phyloP scores from a whole-genome alignment of 1,140 invertebrate species.

The Lucilia cuprina region DNA sequence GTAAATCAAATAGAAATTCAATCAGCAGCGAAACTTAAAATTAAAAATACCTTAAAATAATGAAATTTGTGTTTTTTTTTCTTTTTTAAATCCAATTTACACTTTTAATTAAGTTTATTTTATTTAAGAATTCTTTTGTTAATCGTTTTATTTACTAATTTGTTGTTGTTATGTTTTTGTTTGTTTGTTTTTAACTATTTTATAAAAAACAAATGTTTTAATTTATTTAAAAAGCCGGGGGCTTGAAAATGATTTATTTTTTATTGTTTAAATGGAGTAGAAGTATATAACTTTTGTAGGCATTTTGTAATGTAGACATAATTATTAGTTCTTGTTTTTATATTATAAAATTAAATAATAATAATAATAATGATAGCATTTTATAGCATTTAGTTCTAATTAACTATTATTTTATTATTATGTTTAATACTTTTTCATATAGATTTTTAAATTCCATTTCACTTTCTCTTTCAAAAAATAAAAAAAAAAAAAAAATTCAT shows the following conservation, averaged over 20 bases:
- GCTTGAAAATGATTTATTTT: neutral
- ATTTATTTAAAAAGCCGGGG: too few relatives aligned
- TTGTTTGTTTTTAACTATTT: neutral
- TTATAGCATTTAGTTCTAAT: neutral
- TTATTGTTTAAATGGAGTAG: neutral
- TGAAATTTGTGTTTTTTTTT: neutral
- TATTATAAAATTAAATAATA: neutral
- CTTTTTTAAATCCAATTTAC: neutral
- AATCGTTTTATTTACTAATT: neutral
- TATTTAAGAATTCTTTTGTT: too few relatives aligned
- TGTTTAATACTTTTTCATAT: neutral
- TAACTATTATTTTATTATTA: neutral
- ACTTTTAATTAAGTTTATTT: neutral
- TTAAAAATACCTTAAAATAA: neutral
- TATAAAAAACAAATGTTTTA: too few relatives aligned
- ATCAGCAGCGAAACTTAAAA: neutral
- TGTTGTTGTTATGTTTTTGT: neutral
- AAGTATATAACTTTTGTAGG: neutral
- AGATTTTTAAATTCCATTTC: neutral
- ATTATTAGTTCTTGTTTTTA: neutral
- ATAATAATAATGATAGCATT: neutral
- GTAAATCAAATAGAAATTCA: slow-evolving; percentile 32
- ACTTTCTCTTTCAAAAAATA: neutral
- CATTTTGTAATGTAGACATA: neutral
- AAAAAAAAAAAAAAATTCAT: neutral